Base-by-base conservation (phyloP, 2,797 vertebrate species). In the Coreius guichenoti region DNA sequence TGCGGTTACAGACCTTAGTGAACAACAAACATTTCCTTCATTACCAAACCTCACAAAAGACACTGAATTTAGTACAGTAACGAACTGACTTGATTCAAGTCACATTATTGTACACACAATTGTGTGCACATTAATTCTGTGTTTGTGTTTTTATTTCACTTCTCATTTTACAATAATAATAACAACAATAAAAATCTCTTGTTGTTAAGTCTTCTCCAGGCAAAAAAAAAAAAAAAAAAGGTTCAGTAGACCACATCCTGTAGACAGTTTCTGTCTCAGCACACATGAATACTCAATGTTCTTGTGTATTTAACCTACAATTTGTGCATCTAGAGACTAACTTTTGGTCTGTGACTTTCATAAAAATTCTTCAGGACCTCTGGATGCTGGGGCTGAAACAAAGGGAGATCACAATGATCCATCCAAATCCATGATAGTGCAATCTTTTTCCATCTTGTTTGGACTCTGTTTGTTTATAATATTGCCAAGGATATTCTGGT, bases 181-280 rank as follows among this genome's bases (percentile, higher is more conserved):
- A 19, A 54, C 8, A 16, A 51, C 17, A 17, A 51, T 51, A 6
- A 2, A 9, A 9, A 56, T 56, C 21, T 58, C 23, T n/a, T 56
- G 8, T 56, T 54, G 19, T 54, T 23, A 4, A 56, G 21, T 56
- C 1, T 56, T 58, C 9, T 58, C 8, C 21, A 56, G 3, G 9
- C 1, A 1, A 56, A n/a, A 1, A 4, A 54, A 21, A n/a, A n/a
- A n/a, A n/a, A 0, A 4, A 58, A 1, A 12, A n/a, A 11, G 56
- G 8, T 56, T 56, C 9, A 58, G 8, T 8, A 58, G 21, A 58
- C 56, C 56, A 58, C 56, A 58, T 58, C 56, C 23, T 58, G 23
- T 2, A n/a, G 56, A n/a, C 56, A n/a, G 23, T 58, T 58, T 56
- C 21, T n/a, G 21, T 56, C 21, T 11, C 56, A n/a, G 56, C 56